Conservation (phyloP, 2,888 invertebrate genomes). For the Pollenia angustigena region DNA sequence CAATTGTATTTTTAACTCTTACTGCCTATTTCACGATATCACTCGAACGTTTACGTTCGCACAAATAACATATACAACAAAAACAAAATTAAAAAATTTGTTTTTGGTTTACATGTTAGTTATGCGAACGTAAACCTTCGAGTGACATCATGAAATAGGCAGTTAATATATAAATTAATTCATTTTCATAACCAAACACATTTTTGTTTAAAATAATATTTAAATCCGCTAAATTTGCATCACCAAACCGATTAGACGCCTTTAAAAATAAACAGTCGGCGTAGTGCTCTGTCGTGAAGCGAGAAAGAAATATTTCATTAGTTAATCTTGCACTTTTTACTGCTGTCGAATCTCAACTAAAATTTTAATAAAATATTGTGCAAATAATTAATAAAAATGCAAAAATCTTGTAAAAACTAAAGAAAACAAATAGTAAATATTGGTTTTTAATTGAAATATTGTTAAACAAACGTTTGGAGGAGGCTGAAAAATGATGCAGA, state of each 20-base stretch:
- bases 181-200: no score
- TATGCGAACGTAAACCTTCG: no score
- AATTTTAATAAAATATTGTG: constrained; percentile 61
- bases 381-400: constrained; percentile 62
- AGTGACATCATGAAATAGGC: no score
- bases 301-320: constrained; percentile 64
- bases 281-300: constrained; percentile 26
- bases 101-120: no score
- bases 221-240: not conserved
- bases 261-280: not conserved
- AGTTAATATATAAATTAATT: no score
- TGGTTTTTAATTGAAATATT: constrained; percentile 63
- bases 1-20: no score
- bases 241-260: not conserved
- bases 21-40: no score
- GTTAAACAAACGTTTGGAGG: constrained; percentile 66
- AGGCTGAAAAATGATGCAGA: constrained; percentile 73
- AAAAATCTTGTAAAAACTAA: constrained; percentile 48
- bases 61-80: no score
- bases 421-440: constrained; percentile 43
- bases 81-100: no score
- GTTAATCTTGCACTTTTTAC: constrained; percentile 54
- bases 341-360: constrained; percentile 67
- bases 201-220: no score
- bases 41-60: no score